Conservation (phyloP, 2,888 invertebrate genomes). For the Drosophila colorata region DNA sequence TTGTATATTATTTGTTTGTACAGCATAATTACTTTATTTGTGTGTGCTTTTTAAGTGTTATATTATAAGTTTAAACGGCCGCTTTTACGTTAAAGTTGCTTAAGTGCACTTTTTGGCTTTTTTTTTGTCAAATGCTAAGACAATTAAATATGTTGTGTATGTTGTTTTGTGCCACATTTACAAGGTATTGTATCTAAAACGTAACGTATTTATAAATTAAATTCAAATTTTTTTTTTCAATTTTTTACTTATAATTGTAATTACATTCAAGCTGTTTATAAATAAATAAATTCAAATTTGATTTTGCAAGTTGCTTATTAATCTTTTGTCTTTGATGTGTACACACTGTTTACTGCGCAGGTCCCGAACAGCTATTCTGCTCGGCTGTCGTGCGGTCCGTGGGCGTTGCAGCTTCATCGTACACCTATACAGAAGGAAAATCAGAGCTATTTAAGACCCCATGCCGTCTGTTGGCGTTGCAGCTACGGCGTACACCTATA, state of each 20-base stretch:
- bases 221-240: neutral
- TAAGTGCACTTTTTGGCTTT: too few species aligned
- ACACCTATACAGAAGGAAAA: conserved; percentile 2
- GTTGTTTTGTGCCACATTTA: too few species aligned
- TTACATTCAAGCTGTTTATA: too few species aligned
- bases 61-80: too few species aligned
- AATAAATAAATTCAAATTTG: neutral
- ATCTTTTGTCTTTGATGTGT: conserved; percentile 8
- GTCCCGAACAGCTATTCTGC: conserved; percentile 43
- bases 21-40: too few species aligned
- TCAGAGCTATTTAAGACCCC: too few species aligned
- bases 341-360: conserved; percentile 51
- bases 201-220: neutral
- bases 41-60: too few species aligned
- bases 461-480: too few species aligned
- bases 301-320: neutral
- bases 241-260: neutral
- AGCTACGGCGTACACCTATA: conserved; percentile 20
- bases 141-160: too few species aligned
- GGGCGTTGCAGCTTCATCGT: conserved; percentile 44
- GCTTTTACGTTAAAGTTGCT: too few species aligned
- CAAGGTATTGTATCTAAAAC: neutral
- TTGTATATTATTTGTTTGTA: too few species aligned
- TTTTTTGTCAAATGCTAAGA: too few species aligned
- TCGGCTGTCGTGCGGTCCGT: conserved; percentile 19